phyloP scores from a whole-genome alignment of 1,140 invertebrate genomes.

The Atta texana region DNA sequence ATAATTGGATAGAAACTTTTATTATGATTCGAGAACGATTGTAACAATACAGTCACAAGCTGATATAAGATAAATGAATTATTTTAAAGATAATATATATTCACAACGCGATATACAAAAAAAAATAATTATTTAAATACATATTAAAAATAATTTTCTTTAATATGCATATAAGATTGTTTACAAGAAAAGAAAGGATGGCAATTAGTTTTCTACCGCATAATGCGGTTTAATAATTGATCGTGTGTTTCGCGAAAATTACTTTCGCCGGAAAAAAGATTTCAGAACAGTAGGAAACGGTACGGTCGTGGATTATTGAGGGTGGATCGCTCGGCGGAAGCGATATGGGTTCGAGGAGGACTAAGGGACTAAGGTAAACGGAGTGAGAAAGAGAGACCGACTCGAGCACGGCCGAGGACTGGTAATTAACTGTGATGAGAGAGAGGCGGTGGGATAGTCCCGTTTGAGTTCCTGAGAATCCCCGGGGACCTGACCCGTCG shows the following conservation, averaged over 20 bases:
- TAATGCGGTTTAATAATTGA: background rate
- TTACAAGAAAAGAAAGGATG: background rate
- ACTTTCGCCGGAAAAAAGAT: constrained; percentile 1
- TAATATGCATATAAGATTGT: background rate
- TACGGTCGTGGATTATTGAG: constrained; percentile 55
- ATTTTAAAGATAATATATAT: background rate
- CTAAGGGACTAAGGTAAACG: constrained; percentile 61
- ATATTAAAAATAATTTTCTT: constrained; percentile 5
- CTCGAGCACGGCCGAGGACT: constrained; percentile 69
- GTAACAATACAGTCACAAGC: background rate
- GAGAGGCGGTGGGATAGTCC: constrained; percentile 75
- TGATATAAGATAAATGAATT: constrained; percentile 14
- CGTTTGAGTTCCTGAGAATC: constrained; percentile 83
- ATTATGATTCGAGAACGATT: constrained; percentile 10
- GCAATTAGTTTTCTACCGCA: no score
- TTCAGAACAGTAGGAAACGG: constrained; percentile 34
- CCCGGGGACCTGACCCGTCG: constrained; percentile 82
- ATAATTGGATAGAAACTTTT: constrained; percentile 54
- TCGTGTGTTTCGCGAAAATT: constrained; percentile 9
- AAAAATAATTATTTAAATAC: background rate
- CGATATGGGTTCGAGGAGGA: constrained; percentile 64
- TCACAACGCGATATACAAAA: no score
- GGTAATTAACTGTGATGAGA: constrained; percentile 83
- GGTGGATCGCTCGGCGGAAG: constrained; percentile 36
- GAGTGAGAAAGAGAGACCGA: constrained; percentile 73